Percentiles rank a stretch among this genome's conserved stretches.
These are phyloP conservation scores for Caenorhabditis wallacei DNA, from an alignment of 2,888 invertebrate species.

Conservation along the genomic window DNA sequence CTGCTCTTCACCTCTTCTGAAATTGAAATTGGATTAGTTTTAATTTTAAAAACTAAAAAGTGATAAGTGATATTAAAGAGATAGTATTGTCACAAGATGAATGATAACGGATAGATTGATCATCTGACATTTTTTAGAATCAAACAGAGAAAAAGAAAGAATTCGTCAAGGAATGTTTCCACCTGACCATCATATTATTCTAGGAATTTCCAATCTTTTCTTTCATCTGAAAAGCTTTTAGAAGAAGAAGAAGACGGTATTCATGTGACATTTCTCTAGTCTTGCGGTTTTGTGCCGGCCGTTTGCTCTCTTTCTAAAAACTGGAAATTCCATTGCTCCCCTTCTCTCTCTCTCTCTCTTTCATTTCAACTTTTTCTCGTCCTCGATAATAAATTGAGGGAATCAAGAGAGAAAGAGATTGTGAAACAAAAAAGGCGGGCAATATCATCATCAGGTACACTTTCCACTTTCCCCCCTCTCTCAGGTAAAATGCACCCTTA, in stretches of 20 bases:
- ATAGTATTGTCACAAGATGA: conserved; percentile 2
- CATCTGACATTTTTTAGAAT: conserved; percentile 27
- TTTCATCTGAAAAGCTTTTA: conserved; percentile 22
- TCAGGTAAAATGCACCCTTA: conserved; percentile 13
- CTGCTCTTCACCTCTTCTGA: conserved; percentile 3
- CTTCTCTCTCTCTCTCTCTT: conserved; percentile 25
- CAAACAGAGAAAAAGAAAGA: conserved; percentile 13
- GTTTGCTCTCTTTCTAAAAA: conserved; percentile 36
- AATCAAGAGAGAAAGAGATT: conserved; percentile 40
- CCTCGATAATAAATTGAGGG: conserved; percentile 12
- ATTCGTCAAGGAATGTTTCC: background rate
- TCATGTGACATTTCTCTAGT: conserved; percentile 33
- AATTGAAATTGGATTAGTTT: conserved; percentile 2
- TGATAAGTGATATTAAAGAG: conserved; percentile 4
- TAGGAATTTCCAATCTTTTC: conserved; percentile 16
- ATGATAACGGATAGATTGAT: conserved; percentile 36
- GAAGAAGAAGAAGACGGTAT: background rate
- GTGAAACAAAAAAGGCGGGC: conserved; percentile 19
- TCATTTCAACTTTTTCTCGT: conserved; percentile 11
- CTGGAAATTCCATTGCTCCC: conserved; percentile 34
- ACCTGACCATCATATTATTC: conserved; percentile 26
- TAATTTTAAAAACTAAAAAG: background rate
- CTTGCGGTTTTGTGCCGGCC: conserved; percentile 37
- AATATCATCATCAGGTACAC: conserved; percentile 42
- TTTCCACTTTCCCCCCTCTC: conserved; percentile 33